Evolutionary conservation across 64 coral and sea anemone species (phyloP).

Genomic region (Stichodactyla helianthus): DNA sequence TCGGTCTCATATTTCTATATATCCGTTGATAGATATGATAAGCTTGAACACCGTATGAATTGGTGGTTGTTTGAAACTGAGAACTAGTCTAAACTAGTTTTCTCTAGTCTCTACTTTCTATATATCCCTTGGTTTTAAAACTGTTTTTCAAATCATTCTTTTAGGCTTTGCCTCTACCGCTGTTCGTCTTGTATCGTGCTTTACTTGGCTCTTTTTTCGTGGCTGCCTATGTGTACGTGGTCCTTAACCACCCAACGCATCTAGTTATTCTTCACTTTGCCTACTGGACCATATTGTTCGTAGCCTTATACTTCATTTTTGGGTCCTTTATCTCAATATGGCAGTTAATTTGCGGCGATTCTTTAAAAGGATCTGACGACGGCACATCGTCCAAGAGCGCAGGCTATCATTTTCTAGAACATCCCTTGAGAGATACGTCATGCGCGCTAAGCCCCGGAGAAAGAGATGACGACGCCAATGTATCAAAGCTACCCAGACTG

Average conservation of each 20-base stretch:
- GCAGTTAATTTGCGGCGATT: conserved; percentile 6
- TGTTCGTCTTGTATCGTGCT: conserved; percentile 28
- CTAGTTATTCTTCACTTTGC: conserved; percentile 35
- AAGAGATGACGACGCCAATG: conserved; percentile 11
- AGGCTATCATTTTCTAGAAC: not conserved
- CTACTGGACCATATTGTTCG: conserved; percentile 38
- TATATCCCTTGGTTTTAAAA: not conserved
- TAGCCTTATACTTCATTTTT: conserved; percentile 38
- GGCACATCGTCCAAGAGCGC: not conserved
- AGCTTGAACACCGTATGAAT: too few relatives aligned
- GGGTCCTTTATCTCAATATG: conserved; percentile 39
- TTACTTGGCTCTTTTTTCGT: conserved; percentile 14
- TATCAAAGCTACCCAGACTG: not conserved
- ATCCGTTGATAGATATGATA: too few relatives aligned
- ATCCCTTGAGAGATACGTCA: conserved; percentile 11
- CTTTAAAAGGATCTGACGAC: not conserved
- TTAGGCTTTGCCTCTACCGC: conserved; percentile 38
- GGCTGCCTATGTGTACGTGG: conserved; percentile 25
- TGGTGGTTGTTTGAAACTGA: too few relatives aligned
- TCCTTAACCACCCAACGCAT: conserved; percentile 14
- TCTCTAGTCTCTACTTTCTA: too few relatives aligned
- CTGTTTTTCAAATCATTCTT: not conserved
- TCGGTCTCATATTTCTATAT: too few relatives aligned
- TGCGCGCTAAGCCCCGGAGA: conserved; percentile 49
- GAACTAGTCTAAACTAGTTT: too few relatives aligned